These are phyloP conservation scores for Mythimna pallens DNA, from an alignment of 2,888 invertebrate genomes.

Conservation along the genomic window DNA sequence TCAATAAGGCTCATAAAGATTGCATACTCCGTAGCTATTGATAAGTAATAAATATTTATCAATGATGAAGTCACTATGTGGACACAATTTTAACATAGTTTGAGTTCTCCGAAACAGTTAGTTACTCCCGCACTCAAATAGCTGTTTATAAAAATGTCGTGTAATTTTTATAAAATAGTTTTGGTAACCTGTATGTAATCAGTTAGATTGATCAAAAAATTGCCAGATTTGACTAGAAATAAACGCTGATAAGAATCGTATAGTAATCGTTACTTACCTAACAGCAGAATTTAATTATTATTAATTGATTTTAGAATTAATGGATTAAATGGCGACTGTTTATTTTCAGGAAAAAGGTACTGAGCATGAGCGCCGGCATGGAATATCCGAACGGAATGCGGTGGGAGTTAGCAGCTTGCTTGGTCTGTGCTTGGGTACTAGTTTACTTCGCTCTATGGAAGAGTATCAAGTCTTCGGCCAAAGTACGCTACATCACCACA, in stretches of 20 bases:
- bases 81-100: conserved; percentile 14
- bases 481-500: conserved; percentile 97
- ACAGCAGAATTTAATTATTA: not conserved
- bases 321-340: not conserved
- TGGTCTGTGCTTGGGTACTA: conserved; percentile 97
- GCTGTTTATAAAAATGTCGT: conserved; percentile 3
- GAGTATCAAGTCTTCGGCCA: conserved; percentile 98
- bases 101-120: conserved; percentile 29
- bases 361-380: conserved; percentile 95
- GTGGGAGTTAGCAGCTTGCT: conserved; percentile 97
- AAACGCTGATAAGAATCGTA: not conserved
- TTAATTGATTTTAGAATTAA: not conserved
- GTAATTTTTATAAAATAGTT: no score
- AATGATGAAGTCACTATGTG: conserved; percentile 28
- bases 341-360: conserved; percentile 94
- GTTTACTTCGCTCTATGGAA: conserved; percentile 99
- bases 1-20: conserved; percentile 48
- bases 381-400: conserved; percentile 95
- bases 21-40: conserved; percentile 36
- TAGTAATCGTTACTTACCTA: not conserved
- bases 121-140: not conserved
- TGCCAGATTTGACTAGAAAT: not conserved
- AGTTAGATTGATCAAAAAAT: no score
- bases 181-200: no score
- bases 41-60: conserved; percentile 51